Base-by-base conservation (phyloP, 1,140 invertebrate species). In the Penaeus indicus region DNA sequence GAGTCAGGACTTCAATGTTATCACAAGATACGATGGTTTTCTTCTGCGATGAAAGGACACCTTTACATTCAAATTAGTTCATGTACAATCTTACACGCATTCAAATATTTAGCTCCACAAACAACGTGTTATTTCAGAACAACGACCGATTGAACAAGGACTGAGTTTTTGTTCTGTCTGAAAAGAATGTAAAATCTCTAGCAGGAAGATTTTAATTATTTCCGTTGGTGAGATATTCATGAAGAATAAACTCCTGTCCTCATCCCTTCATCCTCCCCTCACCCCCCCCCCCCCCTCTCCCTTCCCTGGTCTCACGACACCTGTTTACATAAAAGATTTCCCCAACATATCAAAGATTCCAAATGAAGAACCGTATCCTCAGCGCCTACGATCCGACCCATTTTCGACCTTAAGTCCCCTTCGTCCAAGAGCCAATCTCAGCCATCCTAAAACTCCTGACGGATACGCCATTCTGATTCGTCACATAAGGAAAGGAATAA, bases 281-380 rank as follows among this genome's bases (percentile, higher is more conserved):
- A 7, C 16, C 54, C 54, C 10, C 54, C 54, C 47, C 47, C 4
- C 47, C 11, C 11, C 2, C 69, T 0, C 27, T 19, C 72, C 72
- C 72, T 38, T 16, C 38, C 62, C 61, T 11, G 42, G 60, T 83
- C 81, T 83, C 81, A 83, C 81, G 81, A 64, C 81, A 80, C 62
- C 38, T 83, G 81, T 83, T 83, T 83, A 83, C 79, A 81, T 64
- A 83, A 83, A 83, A 83, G 81, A 83, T 83, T 83, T 83, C 81
- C 81, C 81, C 81, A 83, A 64, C 81, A 83, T 83, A 83, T 83
- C 81, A 83, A 83, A 83, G 81, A 83, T 83, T 61, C 81, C 47
- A 25, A 63, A 64, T 38, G n/a, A 61, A 83, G 81, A 13, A 32
- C 21, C 81, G 16, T 64, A 83, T 63, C 61, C 81, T n/a, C 54